Conservation (phyloP, 2,797 vertebrate genomes). For the Sebastes hubbsi region DNA sequence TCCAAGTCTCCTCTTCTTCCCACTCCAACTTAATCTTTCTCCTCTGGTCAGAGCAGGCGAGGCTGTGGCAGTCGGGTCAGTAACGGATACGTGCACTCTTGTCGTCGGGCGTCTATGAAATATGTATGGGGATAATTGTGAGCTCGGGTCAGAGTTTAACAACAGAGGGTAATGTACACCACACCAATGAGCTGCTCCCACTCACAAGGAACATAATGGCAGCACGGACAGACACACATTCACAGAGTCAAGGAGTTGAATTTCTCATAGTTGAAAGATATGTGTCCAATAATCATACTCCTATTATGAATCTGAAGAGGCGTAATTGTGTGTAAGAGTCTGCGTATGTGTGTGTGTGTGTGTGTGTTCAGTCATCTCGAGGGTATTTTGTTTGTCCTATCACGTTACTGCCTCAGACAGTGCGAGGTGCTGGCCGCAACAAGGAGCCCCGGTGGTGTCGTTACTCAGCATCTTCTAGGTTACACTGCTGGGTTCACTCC, state of each 20-base stretch:
- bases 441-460: background rate
- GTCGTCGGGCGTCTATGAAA: conserved; percentile 70
- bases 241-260: conserved; percentile 19
- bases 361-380: conserved; percentile 16
- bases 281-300: conserved; percentile 31
- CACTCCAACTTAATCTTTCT: conserved; percentile 29
- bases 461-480: conserved; percentile 37
- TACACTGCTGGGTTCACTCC: conserved; percentile 4
- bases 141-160: conserved; percentile 76
- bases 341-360: background rate
- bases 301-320: conserved; percentile 23
- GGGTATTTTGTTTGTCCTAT: conserved; percentile 57
- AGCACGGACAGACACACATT: background rate
- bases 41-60: conserved; percentile 19
- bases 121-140: conserved; percentile 80
- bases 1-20: conserved; percentile 9
- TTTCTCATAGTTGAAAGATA: conserved; percentile 41
- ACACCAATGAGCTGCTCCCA: conserved; percentile 29
- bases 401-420: conserved; percentile 43
- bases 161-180: conserved; percentile 70
- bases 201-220: conserved; percentile 34
- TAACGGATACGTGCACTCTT: conserved; percentile 73
- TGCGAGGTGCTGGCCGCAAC: conserved; percentile 21
- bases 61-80: conserved; percentile 45
- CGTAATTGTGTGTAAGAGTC: background rate